Conservation (phyloP, 1,140 invertebrate species). For the Drosophila paulistorum region DNA sequence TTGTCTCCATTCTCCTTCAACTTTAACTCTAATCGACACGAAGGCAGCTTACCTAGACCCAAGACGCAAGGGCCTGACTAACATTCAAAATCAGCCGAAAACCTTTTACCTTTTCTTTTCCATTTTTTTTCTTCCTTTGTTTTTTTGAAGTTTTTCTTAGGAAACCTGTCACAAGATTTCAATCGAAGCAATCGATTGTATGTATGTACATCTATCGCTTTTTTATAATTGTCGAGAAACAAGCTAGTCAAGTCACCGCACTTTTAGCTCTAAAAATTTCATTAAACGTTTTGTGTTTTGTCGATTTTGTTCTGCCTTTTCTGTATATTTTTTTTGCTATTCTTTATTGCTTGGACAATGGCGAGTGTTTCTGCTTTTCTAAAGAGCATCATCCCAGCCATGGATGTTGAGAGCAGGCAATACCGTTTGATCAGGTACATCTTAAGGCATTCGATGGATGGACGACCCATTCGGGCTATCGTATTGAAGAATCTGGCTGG, state of each 20-base stretch:
- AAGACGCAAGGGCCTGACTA: background rate
- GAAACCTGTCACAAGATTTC: too few relatives aligned
- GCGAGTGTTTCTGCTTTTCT: background rate
- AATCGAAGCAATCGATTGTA: too few relatives aligned
- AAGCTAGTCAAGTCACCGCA: too few relatives aligned
- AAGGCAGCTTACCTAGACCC: conserved; percentile 26
- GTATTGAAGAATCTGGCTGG: background rate
- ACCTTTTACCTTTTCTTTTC: background rate
- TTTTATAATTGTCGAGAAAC: background rate
- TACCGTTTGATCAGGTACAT: background rate
- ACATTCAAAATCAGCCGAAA: background rate
- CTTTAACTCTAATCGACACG: background rate
- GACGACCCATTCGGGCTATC: background rate
- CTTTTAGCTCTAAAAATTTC: background rate
- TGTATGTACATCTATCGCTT: background rate
- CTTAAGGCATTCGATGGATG: background rate
- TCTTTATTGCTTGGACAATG: background rate
- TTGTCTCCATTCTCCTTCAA: too few relatives aligned
- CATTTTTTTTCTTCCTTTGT: background rate
- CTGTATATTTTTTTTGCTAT: too few relatives aligned
- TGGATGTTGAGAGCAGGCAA: background rate
- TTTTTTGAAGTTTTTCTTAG: background rate
- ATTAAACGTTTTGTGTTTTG: background rate
- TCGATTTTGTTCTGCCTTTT: too few relatives aligned
- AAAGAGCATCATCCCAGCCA: background rate